Percentiles rank a stretch among this genome's conserved stretches.
phyloP scores from a whole-genome alignment of 2,113 vertebrate species.

The Thamnophis sirtalis region DNA sequence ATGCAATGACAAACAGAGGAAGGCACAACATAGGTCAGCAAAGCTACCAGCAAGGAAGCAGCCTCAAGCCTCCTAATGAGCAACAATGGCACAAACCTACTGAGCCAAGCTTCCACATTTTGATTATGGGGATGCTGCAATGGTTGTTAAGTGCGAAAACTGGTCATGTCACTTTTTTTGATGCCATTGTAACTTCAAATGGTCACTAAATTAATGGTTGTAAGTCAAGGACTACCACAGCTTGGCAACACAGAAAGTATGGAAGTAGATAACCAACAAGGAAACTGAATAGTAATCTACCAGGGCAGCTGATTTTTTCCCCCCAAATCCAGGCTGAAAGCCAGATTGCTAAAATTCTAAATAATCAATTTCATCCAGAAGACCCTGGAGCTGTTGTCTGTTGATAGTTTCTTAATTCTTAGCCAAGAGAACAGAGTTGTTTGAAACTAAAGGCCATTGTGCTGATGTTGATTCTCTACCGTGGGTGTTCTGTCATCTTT shows the following conservation, averaged over 20 bases:
- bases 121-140: too few relatives aligned
- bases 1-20: neutral
- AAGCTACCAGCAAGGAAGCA: neutral
- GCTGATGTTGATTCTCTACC: rapidly evolving
- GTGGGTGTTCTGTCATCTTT: neutral
- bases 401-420: rapidly evolving
- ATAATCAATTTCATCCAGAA: neutral
- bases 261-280: neutral
- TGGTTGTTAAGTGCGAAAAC: neutral
- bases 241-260: neutral
- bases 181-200: neutral
- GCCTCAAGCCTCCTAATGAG: neutral
- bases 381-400: neutral
- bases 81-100: neutral
- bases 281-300: neutral
- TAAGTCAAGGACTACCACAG: neutral
- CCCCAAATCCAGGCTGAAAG: rapidly evolving
- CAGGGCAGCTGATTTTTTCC: neutral
- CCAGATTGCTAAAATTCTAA: rapidly evolving
- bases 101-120: neutral
- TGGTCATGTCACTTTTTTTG: neutral
- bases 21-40: neutral
- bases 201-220: neutral
- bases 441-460: neutral
- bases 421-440: neutral